Percentiles rank a stretch among this genome's conserved stretches.
Evolutionary conservation across 2,888 invertebrate species (phyloP).

Genomic region (Philonicus albiceps): DNA sequence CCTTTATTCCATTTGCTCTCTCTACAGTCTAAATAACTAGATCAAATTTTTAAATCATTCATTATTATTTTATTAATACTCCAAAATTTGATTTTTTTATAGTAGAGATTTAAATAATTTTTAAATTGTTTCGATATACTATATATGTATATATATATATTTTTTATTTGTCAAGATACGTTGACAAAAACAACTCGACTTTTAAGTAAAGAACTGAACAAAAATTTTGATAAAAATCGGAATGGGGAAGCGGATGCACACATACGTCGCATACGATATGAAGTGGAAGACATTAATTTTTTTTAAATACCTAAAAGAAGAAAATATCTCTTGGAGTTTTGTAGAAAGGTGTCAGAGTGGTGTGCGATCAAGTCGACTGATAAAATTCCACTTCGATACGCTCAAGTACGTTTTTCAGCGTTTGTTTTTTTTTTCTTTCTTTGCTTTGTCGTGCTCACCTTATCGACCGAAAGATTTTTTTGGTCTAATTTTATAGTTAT

Average conservation of each 20-base stretch:
- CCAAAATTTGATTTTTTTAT: background rate
- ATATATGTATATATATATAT: no score
- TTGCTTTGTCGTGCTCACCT: background rate
- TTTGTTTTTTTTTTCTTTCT: background rate
- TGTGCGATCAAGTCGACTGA: background rate
- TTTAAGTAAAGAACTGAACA: background rate
- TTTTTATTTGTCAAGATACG: background rate
- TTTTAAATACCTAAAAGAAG: background rate
- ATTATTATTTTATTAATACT: background rate
- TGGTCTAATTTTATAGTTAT: background rate
- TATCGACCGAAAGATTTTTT: background rate
- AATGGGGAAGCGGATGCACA: background rate
- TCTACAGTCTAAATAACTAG: no score
- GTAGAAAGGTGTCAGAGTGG: background rate
- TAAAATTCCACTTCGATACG: background rate
- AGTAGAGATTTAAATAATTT: background rate
- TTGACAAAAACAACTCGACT: background rate
- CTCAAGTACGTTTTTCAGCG: background rate
- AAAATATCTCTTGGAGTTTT: background rate
- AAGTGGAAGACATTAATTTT: background rate
- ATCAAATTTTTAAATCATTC: background rate
- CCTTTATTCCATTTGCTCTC: no score
- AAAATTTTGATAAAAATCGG: background rate
- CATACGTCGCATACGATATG: background rate
- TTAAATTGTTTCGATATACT: background rate